Evolutionary conservation across 2,113 vertebrate genomes (phyloP).

Genomic region (Leptosomus discolor): DNA sequence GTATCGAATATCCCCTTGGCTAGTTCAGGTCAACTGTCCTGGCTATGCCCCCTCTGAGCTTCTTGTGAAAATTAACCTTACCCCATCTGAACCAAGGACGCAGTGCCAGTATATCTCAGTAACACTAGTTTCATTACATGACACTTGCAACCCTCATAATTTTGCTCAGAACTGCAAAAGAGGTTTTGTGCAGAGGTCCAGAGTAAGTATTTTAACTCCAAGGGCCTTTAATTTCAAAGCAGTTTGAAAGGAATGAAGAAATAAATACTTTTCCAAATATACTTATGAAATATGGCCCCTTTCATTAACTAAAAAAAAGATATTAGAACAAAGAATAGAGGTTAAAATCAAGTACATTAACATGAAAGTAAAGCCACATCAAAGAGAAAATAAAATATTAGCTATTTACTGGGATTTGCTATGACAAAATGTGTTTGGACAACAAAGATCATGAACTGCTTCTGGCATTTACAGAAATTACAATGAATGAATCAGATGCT

Average conservation of each 20-base stretch:
- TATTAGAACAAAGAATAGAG: not conserved
- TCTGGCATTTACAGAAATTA: constrained; percentile 15
- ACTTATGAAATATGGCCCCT: not conserved
- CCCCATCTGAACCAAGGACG: not conserved
- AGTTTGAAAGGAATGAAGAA: not conserved
- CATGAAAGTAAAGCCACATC: not conserved
- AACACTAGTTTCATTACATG: not conserved
- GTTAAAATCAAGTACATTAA: not conserved
- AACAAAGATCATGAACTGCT: constrained; percentile 46
- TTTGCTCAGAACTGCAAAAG: not conserved
- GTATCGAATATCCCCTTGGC: not conserved
- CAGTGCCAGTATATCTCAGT: not conserved
- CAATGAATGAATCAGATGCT: constrained; percentile 40
- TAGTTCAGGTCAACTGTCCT: not conserved
- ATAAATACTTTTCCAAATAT: not conserved
- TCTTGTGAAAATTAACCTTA: not conserved
- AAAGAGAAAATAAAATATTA: not conserved
- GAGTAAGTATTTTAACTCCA: not conserved
- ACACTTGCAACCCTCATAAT: fast-evolving
- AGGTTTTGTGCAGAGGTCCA: not conserved
- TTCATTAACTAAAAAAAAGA: not conserved
- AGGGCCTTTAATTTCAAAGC: not conserved
- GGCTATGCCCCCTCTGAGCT: not conserved
- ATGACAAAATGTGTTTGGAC: constrained; percentile 27
- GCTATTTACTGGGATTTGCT: not conserved